phyloP scores from a whole-genome alignment of 92 coral and sea anemone genomes.

The Scolanthus callimorphus region DNA sequence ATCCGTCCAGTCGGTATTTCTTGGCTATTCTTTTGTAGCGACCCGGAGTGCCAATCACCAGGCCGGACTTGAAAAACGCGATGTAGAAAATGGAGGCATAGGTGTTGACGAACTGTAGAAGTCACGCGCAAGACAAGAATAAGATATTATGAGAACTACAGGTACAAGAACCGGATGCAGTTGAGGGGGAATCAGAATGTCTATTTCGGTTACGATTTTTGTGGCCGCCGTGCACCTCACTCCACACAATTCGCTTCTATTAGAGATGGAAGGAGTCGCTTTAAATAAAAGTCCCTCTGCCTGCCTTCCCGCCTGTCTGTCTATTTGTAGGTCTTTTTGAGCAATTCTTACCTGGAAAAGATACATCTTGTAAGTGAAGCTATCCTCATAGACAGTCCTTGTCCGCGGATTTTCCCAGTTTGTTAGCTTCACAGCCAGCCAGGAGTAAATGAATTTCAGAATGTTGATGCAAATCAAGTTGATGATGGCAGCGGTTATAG shows the following conservation, averaged over 20 bases:
- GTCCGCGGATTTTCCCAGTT: constrained; percentile 94
- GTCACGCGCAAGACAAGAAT: too few relatives aligned
- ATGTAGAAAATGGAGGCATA: constrained; percentile 86
- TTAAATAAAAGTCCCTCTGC: too few relatives aligned
- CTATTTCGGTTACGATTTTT: too few relatives aligned
- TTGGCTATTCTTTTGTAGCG: constrained; percentile 63
- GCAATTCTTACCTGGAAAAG: constrained; percentile 52
- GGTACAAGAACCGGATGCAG: too few relatives aligned
- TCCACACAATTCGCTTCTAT: too few relatives aligned
- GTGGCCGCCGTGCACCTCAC: too few relatives aligned
- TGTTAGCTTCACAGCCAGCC: constrained; percentile 75
- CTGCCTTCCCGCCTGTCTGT: too few relatives aligned
- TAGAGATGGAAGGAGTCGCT: too few relatives aligned
- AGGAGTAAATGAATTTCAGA: constrained; percentile 60
- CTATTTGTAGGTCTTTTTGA: too few relatives aligned
- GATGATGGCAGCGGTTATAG: constrained; percentile 61
- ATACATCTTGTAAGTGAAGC: constrained; percentile 83
- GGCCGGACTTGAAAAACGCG: constrained; percentile 85
- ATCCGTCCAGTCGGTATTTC: constrained; percentile 72
- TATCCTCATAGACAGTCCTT: constrained; percentile 74
- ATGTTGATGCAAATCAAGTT: constrained; percentile 79
- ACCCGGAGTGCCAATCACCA: constrained; percentile 80
- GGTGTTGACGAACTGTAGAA: constrained; percentile 81
- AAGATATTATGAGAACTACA: too few relatives aligned
- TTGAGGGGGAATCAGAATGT: too few relatives aligned